Base-by-base conservation (phyloP, 2,888 invertebrate species). In the Drosophila testacea region DNA sequence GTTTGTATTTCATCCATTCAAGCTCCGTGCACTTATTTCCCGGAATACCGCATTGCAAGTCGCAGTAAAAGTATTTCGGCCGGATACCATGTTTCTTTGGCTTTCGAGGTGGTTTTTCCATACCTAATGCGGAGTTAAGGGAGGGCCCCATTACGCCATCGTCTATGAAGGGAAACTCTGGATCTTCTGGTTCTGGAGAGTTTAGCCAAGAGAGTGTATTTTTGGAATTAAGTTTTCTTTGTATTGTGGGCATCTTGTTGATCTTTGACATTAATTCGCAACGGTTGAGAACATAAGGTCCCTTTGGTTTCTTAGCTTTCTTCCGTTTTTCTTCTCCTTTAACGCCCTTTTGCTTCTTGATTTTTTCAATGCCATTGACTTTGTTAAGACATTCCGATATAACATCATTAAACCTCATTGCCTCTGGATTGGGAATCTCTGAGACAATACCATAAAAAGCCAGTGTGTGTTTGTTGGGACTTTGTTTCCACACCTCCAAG, bases 401-500 rank as follows among this genome's bases (percentile, higher is more conserved):
- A 9, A 50, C 51, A 6, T 46, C n/a, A 39, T 72, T 69, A n/a
- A 74, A 82, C 0, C 27, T 30, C 0, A 39, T 10, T 1, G 81
- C 70, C 4, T 67, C 44, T 1, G 68, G 77, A 10, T 47, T 46
- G 0, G 39, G 32, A 13, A 54, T 50, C 0, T 10, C 27, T 0
- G 61, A 16, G 0, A 28, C 48, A 6, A 81, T 34, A 7, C 83
- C 89, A 36, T 83, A 83, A 13, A 62, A 71, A 5, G 48, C 51
- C 5, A 83, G 47, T 11, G 67, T 50, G 0, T 87, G 61, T 22
- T 89, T 84, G 28, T 74, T 44, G 3, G 85, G 85, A 39, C 48
- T 70, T 4, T 54, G 44, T 6, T 59, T 72, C 83, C 83, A 83
- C 3, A 57, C 27, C n/a, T 67, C 64, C 47, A 89, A 4, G 1